These are phyloP conservation scores for Plestiodon gilberti DNA, from an alignment of 2,113 vertebrate genomes.

Conservation along the genomic window DNA sequence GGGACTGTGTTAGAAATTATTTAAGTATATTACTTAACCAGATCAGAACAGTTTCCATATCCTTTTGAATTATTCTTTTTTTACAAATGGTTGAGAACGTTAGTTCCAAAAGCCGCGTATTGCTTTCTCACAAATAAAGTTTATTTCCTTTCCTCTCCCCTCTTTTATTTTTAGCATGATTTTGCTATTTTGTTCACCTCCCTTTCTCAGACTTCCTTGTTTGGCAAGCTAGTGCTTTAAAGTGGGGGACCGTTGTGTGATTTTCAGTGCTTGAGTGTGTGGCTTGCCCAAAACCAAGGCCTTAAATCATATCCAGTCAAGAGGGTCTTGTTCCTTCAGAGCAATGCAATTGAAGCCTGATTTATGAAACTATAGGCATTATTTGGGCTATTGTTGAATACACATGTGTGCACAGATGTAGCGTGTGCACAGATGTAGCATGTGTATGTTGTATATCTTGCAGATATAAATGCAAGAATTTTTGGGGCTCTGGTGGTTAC, in stretches of 20 bases:
- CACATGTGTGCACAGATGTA: background rate
- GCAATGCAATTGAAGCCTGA: background rate
- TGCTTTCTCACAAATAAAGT: constrained; percentile 47
- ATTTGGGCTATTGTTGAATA: background rate
- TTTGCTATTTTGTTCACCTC: constrained; percentile 8
- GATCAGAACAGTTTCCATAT: constrained; percentile 49
- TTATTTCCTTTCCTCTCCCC: background rate
- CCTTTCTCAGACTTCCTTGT: constrained; percentile 2
- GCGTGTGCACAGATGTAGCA: background rate
- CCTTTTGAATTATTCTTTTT: constrained; percentile 39
- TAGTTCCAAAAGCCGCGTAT: constrained; percentile 9
- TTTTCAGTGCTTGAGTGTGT: background rate
- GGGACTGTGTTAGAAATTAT: background rate
- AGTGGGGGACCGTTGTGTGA: background rate
- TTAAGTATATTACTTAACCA: constrained; percentile 36
- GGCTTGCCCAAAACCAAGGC: background rate
- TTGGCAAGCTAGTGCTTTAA: background rate
- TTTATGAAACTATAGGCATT: constrained; percentile 33
- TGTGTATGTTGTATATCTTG: background rate
- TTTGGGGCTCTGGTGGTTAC: background rate
- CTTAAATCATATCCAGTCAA: background rate
- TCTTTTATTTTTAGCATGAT: background rate
- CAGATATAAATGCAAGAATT: constrained; percentile 1
- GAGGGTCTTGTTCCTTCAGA: background rate
- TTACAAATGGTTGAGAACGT: constrained; percentile 42